Conservation (phyloP, 1,140 invertebrate genomes). For the Pseudomyrmex cubaensis region DNA sequence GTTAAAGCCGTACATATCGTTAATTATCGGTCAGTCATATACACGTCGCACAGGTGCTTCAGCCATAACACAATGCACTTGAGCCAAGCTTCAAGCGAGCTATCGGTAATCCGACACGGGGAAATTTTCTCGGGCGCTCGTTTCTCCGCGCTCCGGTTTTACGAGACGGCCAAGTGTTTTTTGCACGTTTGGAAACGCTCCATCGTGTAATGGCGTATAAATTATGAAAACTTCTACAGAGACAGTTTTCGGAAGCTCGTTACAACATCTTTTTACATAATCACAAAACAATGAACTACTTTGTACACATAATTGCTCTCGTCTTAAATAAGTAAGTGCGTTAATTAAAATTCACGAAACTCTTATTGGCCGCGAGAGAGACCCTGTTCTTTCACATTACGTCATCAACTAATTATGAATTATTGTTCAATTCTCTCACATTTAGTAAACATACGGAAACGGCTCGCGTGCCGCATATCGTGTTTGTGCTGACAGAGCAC, state of each 20-base stretch:
- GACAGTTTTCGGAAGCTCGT: too few relatives aligned
- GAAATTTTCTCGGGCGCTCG: not conserved
- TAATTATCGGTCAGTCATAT: constrained; percentile 26
- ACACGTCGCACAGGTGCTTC: not conserved
- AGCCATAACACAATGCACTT: not conserved
- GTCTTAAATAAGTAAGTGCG: too few relatives aligned
- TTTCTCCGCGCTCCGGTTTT: not conserved
- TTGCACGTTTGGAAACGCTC: too few relatives aligned
- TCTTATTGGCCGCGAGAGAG: too few relatives aligned
- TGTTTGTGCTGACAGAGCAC: not conserved
- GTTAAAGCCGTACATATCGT: not conserved
- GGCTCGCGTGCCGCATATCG: constrained; percentile 4
- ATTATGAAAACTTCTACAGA: too few relatives aligned
- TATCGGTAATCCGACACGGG: not conserved
- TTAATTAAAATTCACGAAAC: too few relatives aligned
- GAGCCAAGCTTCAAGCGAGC: constrained; percentile 1
- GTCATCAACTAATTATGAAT: not conserved
- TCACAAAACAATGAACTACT: too few relatives aligned
- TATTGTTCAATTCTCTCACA: not conserved
- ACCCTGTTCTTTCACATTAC: too few relatives aligned
- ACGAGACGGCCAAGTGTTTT: too few relatives aligned
- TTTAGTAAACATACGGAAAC: not conserved
- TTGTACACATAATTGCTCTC: too few relatives aligned
- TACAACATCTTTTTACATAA: too few relatives aligned
- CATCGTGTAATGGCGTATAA: too few relatives aligned